phyloP scores from a whole-genome alignment of 1,140 invertebrate genomes.

The Caerostris extrusa region DNA sequence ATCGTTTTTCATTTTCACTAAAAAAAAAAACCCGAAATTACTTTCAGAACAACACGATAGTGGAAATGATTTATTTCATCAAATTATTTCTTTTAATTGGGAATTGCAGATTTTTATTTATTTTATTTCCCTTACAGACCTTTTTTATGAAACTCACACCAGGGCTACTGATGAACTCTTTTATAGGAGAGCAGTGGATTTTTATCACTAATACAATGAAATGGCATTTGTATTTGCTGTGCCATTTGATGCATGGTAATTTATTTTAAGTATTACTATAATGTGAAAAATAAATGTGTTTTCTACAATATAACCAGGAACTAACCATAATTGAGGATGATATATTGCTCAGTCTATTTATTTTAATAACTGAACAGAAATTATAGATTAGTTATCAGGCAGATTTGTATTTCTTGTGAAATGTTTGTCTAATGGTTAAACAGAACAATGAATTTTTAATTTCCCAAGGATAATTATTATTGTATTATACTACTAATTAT shows the following conservation, averaged over 20 bases:
- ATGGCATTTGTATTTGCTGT: slow-evolving; percentile 94
- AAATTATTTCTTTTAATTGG: neutral
- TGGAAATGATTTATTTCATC: neutral
- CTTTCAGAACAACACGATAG: neutral
- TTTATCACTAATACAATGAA: slow-evolving; percentile 89
- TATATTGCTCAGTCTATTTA: too few relatives aligned
- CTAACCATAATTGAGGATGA: too few relatives aligned
- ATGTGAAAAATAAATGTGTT: too few relatives aligned
- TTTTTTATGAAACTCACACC: slow-evolving; percentile 90
- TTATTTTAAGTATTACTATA: too few relatives aligned
- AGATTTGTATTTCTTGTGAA: too few relatives aligned
- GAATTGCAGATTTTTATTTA: neutral
- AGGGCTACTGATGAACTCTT: slow-evolving; percentile 93
- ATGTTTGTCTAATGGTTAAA: too few relatives aligned
- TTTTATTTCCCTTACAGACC: slow-evolving; percentile 84
- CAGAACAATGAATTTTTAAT: too few relatives aligned
- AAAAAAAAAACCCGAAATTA: neutral
- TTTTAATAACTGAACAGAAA: too few relatives aligned
- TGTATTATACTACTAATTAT: too few relatives aligned
- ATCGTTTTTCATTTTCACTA: neutral
- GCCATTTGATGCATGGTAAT: slow-evolving; percentile 90
- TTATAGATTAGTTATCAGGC: too few relatives aligned
- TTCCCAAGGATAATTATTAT: too few relatives aligned
- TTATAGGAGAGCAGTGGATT: slow-evolving; percentile 96
- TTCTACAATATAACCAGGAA: too few relatives aligned